Percentiles rank a stretch among this genome's conserved stretches.
phyloP scores from a whole-genome alignment of 1,140 invertebrate species.

The Papilio polyxenes region DNA sequence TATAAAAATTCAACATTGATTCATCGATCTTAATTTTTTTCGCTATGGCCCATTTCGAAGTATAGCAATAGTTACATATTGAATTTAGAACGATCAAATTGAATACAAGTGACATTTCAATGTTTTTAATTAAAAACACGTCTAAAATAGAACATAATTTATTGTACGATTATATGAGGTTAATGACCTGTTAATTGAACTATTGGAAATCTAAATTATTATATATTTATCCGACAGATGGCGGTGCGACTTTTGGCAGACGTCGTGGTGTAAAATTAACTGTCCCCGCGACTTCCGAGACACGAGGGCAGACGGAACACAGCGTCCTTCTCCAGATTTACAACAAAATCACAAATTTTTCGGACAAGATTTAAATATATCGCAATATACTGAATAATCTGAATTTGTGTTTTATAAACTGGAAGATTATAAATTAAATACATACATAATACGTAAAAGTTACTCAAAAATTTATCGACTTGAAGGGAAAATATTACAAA shows the following conservation, averaged over 20 bases:
- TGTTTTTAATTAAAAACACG: neutral
- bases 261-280: slow-evolving; percentile 29
- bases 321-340: slow-evolving; percentile 3
- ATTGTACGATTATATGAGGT: neutral
- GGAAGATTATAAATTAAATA: too few species aligned
- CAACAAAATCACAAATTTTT: neutral
- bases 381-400: neutral
- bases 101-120: neutral
- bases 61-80: too few species aligned
- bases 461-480: too few species aligned
- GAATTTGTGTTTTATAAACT: too few species aligned
- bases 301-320: slow-evolving; percentile 20
- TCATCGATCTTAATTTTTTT: too few species aligned
- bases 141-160: neutral
- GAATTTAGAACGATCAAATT: neutral
- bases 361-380: neutral
- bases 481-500: too few species aligned
- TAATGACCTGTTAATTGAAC: slow-evolving; percentile 19
- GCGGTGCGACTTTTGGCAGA: slow-evolving; percentile 21
- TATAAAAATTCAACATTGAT: too few species aligned
- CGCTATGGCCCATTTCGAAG: too few species aligned
- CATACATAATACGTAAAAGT: too few species aligned
- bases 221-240: neutral
- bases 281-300: slow-evolving; percentile 22
- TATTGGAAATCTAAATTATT: slow-evolving; percentile 9